These are phyloP conservation scores for Drosophila villosipedis DNA, from an alignment of 2,888 invertebrate genomes.

Conservation along the genomic window DNA sequence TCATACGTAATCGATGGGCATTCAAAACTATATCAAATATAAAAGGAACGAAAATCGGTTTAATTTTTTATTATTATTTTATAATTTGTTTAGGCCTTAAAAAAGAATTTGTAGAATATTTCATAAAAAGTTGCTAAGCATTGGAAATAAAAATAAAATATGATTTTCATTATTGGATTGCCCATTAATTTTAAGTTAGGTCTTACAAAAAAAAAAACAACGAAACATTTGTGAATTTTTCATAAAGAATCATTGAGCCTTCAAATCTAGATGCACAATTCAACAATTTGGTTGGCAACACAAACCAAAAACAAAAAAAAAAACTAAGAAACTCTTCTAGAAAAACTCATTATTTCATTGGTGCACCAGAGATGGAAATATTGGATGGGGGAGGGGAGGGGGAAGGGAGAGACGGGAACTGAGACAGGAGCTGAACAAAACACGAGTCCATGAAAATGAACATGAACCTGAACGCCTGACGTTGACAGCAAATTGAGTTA, in stretches of 20 bases:
- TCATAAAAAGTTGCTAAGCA: background rate
- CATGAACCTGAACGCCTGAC: conserved; percentile 17
- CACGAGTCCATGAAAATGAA: background rate
- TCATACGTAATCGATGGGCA: background rate
- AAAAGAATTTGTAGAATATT: background rate
- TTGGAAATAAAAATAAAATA: too few relatives aligned
- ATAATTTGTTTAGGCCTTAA: background rate
- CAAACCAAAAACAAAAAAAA: background rate
- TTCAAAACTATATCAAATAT: background rate
- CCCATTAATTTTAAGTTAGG: background rate
- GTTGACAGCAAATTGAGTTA: conserved; percentile 59
- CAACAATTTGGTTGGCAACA: background rate
- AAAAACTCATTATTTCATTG: background rate
- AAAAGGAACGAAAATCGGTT: background rate
- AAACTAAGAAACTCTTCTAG: background rate
- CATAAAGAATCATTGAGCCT: background rate
- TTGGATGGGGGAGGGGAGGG: background rate
- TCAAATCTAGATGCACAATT: background rate
- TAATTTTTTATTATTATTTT: background rate
- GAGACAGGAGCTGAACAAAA: conserved; percentile 9
- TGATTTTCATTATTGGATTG: background rate
- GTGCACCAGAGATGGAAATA: background rate
- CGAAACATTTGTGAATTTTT: background rate
- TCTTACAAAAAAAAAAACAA: background rate
- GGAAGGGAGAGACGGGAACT: conserved; percentile 7